A percentile compares a stretch with the other conserved stretches of the same genome.
phyloP scores from a whole-genome alignment of 64 coral and sea anemone species.

The Pocillopora verrucosa region DNA sequence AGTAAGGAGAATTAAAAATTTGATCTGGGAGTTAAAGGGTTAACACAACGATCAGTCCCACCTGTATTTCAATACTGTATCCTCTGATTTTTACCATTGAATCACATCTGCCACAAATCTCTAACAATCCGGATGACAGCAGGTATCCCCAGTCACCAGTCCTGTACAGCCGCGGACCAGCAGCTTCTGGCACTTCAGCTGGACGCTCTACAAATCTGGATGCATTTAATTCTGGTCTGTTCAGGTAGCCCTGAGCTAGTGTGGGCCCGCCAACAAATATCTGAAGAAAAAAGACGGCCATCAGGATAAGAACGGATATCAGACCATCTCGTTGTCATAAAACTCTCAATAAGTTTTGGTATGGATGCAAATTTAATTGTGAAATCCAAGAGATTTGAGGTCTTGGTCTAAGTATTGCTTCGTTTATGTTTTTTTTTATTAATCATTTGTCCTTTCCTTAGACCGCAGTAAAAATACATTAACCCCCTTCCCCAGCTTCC shows the following conservation, averaged over 20 bases:
- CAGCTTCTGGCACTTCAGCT: constrained; percentile 37
- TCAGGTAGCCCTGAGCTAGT: constrained; percentile 81
- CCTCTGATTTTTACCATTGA: constrained; percentile 94
- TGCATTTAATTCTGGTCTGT: constrained; percentile 88
- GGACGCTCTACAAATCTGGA: constrained; percentile 70
- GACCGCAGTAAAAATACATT: not conserved
- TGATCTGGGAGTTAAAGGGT: too few species aligned
- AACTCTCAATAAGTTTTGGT: too few species aligned
- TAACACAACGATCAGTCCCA: not conserved
- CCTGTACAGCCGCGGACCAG: constrained; percentile 66
- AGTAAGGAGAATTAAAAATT: too few species aligned
- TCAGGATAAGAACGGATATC: too few species aligned
- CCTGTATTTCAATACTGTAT: constrained; percentile 95
- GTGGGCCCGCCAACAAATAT: constrained; percentile 90
- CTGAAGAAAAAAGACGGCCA: constrained; percentile 23
- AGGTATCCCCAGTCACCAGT: constrained; percentile 95
- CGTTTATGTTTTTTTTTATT: too few species aligned
- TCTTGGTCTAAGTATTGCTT: too few species aligned
- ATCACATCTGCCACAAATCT: constrained; percentile 93
- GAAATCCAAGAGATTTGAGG: too few species aligned
- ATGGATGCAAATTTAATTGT: too few species aligned
- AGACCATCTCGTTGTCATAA: too few species aligned
- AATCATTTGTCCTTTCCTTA: not conserved
- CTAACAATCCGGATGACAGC: constrained; percentile 71
- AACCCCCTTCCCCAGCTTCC: too few species aligned